Evolutionary conservation across 2,113 vertebrate genomes (phyloP), one percentile per base, ranked within the genome.

Genomic region (Nanger granti): DNA sequence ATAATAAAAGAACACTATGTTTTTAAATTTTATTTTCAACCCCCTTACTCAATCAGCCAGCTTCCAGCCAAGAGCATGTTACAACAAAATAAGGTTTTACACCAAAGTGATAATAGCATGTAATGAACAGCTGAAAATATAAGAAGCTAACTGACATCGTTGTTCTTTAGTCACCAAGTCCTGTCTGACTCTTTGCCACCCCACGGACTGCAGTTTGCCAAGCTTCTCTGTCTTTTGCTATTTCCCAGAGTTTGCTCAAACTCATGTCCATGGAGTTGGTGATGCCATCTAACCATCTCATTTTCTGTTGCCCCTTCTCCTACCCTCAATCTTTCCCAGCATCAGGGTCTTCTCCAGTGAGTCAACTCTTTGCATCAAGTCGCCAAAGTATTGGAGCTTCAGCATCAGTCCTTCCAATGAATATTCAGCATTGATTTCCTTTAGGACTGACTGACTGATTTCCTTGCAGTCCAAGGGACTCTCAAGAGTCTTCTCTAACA

Each of bases 1-100:
- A 44, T n/a, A 88, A 96, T 66, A 62, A 82, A 87, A 96, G 85
- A 86, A 94, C 84, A n/a, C n/a, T 17, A 37, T n/a, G 88, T 86
- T 34, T 44, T 34, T 66, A 62, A 26, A 0, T 83, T 92, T 92
- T 73, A 54, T 54, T 66, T 57, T 31, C 57, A 31, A n/a, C 17
- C 5, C 20, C 15, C 60, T 28, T 15, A 28, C 69, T 18, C 31
- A 26, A 2, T 73, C 20, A 62, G 37, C 60, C 79, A 93, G 14
- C 88, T 97, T 85, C 4, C 3, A 97, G 29, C 94, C 95, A 28
- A 89, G 34, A 85, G 88, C n/a, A 31, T 26, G 94, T 94, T 86
- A 96, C 12, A 52, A 66, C 2, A 24, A 91, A 87, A 91, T 47
- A 62, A 87, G 7, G 26, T 57, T 88, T 18, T 91, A 96, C 89